Conservation (phyloP, 2,113 vertebrate genomes). For the Cinclus cinclus region DNA sequence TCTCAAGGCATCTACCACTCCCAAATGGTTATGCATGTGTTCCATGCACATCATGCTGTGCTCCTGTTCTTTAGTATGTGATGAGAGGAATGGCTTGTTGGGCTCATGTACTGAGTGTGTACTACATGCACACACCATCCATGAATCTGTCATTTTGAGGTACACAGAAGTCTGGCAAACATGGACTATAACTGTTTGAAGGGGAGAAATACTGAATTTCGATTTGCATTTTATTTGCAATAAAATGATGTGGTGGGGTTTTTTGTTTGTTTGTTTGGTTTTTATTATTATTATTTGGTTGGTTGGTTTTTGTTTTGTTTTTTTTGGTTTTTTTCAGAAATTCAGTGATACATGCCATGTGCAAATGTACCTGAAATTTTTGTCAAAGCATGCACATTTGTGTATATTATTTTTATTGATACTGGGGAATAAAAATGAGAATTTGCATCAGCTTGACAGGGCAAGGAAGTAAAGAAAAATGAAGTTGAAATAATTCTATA, state of each 20-base stretch:
- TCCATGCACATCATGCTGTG: background rate
- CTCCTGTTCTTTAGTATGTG: background rate
- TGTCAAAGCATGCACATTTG: background rate
- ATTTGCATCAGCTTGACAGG: background rate
- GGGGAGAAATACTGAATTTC: constrained; percentile 24
- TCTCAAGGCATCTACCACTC: constrained; percentile 19
- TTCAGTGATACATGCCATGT: constrained; percentile 13
- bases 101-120: background rate
- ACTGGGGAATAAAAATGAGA: background rate
- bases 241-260: background rate
- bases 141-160: background rate
- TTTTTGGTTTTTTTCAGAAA: background rate
- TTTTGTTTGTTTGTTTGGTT: no score
- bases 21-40: constrained; percentile 46
- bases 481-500: background rate
- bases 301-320: no score
- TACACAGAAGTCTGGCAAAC: constrained; percentile 10
- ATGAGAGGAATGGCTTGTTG: constrained; percentile 33
- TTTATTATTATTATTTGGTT: background rate
- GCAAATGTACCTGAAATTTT: constrained; percentile 43
- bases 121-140: background rate
- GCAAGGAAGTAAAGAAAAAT: background rate
- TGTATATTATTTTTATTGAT: constrained; percentile 3
- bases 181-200: background rate
- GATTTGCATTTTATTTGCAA: constrained; percentile 37